phyloP scores from a whole-genome alignment of 2,797 vertebrate genomes.

The Tadarida brasiliensis region DNA sequence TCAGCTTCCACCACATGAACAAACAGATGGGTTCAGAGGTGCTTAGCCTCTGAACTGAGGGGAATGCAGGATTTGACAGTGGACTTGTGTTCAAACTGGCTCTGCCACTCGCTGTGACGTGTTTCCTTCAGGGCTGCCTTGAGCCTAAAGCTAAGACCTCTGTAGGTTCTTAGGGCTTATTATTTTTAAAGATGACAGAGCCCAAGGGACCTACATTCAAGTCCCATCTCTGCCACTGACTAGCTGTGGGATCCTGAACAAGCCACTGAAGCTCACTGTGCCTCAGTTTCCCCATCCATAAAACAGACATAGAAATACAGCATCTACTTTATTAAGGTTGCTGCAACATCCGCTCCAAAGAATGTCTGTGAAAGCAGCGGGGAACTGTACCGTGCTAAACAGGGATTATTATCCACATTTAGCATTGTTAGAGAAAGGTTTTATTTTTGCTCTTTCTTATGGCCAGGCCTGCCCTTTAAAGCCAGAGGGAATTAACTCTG shows the following conservation, averaged over 20 bases:
- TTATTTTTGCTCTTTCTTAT: neutral
- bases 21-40: neutral
- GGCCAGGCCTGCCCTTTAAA: conserved; percentile 56
- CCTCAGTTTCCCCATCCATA: neutral
- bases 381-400: fast-evolving
- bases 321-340: neutral
- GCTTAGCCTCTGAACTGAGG: neutral
- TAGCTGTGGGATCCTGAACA: neutral
- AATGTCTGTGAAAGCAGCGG: neutral
- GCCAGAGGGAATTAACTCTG: conserved; percentile 43
- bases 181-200: neutral
- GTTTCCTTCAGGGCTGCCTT: neutral
- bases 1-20: fast-evolving
- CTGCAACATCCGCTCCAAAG: neutral
- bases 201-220: neutral
- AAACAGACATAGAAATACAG: neutral
- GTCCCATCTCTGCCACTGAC: neutral
- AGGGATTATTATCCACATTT: neutral
- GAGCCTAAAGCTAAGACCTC: neutral
- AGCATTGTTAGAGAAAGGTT: neutral
- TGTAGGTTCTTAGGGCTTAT: neutral
- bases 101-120: neutral
- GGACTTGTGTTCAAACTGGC: neutral
- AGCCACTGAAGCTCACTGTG: neutral
- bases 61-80: neutral